phyloP scores from a whole-genome alignment of 2,888 invertebrate species.

The Bombylius major region DNA sequence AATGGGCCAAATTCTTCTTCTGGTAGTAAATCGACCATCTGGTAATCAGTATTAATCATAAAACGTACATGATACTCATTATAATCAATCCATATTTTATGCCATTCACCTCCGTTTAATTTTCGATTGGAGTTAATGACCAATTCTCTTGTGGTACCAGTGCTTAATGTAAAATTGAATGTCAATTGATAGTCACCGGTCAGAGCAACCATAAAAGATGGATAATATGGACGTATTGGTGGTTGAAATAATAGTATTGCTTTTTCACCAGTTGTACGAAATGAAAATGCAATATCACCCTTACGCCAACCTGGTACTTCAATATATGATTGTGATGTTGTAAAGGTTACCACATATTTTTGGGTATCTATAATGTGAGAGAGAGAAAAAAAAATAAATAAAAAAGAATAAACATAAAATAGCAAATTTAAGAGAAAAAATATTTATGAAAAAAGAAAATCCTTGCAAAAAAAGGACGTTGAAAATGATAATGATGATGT shows the following conservation, averaged over 20 bases:
- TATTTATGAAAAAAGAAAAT: neutral
- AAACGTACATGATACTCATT: slow-evolving; percentile 87
- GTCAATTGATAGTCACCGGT: slow-evolving; percentile 78
- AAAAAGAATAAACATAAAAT: neutral
- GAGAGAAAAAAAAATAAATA: neutral
- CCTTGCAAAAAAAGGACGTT: neutral
- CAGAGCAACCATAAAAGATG: slow-evolving; percentile 82
- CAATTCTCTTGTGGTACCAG: slow-evolving; percentile 66
- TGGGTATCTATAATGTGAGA: slow-evolving; percentile 58
- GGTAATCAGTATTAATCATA: slow-evolving; percentile 81
- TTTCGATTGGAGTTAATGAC: slow-evolving; percentile 71
- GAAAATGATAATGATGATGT: neutral
- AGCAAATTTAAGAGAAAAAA: neutral
- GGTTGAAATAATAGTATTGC: slow-evolving; percentile 85
- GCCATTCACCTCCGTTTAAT: slow-evolving; percentile 89
- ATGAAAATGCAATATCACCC: slow-evolving; percentile 85
- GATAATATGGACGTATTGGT: slow-evolving; percentile 75
- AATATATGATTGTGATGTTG: slow-evolving; percentile 82
- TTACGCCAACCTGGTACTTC: slow-evolving; percentile 89
- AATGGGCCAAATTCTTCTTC: slow-evolving; percentile 87
- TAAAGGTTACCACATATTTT: slow-evolving; percentile 86
- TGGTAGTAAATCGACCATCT: slow-evolving; percentile 71
- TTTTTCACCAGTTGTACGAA: slow-evolving; percentile 79
- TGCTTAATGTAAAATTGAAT: slow-evolving; percentile 80
- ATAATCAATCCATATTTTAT: slow-evolving; percentile 91